Evolutionary conservation across 2,113 vertebrate genomes (phyloP).

Genomic region (Dissostichus mawsoni): DNA sequence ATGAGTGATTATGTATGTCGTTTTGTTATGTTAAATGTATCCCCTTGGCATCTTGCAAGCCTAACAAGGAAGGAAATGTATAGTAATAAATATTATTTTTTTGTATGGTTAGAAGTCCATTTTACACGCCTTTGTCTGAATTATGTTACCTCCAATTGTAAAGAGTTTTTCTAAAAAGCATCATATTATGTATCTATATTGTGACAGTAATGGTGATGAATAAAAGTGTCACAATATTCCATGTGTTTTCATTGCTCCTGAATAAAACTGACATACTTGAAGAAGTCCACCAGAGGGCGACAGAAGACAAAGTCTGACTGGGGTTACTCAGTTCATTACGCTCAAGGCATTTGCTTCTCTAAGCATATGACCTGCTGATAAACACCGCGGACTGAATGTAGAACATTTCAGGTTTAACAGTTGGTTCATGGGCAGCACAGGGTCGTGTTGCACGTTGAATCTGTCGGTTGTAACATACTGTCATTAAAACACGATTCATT

Average conservation of each 20-base stretch:
- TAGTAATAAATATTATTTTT: slow-evolving; percentile 22
- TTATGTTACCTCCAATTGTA: slow-evolving; percentile 20
- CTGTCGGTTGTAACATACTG: not conserved
- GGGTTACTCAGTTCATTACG: slow-evolving; percentile 66
- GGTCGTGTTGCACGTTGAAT: not conserved
- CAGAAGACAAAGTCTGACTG: slow-evolving; percentile 17
- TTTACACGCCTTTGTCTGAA: slow-evolving; percentile 26
- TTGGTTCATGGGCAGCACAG: not conserved
- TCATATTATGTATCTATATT: slow-evolving; percentile 39
- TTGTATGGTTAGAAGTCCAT: slow-evolving; percentile 4
- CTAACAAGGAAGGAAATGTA: slow-evolving; percentile 16
- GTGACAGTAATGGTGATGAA: slow-evolving; percentile 32
- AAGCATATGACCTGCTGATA: slow-evolving; percentile 8
- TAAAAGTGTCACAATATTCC: slow-evolving; percentile 25
- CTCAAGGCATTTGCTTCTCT: slow-evolving; percentile 42
- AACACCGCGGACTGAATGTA: not conserved
- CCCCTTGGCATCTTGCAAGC: not conserved
- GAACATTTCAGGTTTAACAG: not conserved
- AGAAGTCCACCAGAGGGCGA: slow-evolving; percentile 72
- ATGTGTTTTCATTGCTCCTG: not conserved
- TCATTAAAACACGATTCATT: slow-evolving; percentile 3
- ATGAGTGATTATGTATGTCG: not conserved
- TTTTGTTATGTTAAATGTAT: slow-evolving; percentile 36
- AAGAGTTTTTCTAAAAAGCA: slow-evolving; percentile 21
- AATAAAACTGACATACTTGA: not conserved